Conservation (phyloP, 2,888 invertebrate genomes). For the Bellardia bayeri region DNA sequence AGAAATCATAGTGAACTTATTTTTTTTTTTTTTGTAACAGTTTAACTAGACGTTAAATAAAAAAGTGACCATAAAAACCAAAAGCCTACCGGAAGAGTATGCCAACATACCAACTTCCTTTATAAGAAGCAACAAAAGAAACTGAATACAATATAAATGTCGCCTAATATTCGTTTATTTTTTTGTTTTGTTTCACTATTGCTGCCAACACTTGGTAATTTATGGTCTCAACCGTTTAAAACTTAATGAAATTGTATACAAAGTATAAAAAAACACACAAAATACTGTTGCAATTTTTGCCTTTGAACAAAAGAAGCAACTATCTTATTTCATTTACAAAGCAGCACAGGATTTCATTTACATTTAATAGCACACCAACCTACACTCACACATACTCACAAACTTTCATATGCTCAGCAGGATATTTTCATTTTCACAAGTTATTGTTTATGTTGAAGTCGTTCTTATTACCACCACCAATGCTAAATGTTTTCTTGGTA, state of each 20-base stretch:
- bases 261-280: neutral
- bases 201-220: constrained; percentile 67
- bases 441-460: constrained; percentile 58
- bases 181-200: constrained; percentile 36
- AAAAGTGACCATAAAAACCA: constrained; percentile 76
- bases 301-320: constrained; percentile 11
- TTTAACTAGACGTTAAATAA: constrained; percentile 35
- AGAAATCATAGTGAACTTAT: constrained; percentile 47
- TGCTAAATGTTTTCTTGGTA: constrained; percentile 30
- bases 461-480: constrained; percentile 21
- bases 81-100: constrained; percentile 80
- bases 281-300: constrained; percentile 51
- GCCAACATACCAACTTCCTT: constrained; percentile 59
- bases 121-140: constrained; percentile 43
- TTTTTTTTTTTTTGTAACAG: constrained; percentile 9
- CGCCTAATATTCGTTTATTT: constrained; percentile 26
- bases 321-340: constrained; percentile 32
- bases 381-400: neutral
- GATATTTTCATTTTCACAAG: constrained; percentile 58
- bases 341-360: constrained; percentile 43
- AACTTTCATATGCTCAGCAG: constrained; percentile 22
- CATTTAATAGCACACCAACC: constrained; percentile 38
- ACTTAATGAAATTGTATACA: constrained; percentile 57
- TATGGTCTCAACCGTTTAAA: constrained; percentile 57
- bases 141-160: constrained; percentile 66